A percentile compares a stretch with the other conserved stretches of the same genome.
These are phyloP conservation scores for Chloropsis cyanopogon DNA, from an alignment of 2,113 vertebrate genomes.

Conservation along the genomic window DNA sequence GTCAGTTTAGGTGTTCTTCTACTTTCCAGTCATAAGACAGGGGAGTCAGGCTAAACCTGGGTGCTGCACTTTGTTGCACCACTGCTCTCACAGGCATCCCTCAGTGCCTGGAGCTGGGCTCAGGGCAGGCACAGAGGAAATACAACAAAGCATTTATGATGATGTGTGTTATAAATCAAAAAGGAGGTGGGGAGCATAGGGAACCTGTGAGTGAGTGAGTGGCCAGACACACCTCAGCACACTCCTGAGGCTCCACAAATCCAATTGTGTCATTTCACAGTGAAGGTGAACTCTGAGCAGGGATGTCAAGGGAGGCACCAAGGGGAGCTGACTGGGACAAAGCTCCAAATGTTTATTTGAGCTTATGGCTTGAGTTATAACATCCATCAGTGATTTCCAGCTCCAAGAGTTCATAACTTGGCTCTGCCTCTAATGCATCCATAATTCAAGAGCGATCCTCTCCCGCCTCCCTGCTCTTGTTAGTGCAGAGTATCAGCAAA, in stretches of 20 bases:
- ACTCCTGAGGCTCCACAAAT: neutral
- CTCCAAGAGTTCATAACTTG: neutral
- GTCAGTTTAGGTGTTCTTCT: neutral
- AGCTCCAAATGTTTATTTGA: neutral
- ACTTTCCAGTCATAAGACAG: neutral
- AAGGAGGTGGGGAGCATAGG: neutral
- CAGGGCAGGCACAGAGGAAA: neutral
- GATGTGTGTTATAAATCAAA: neutral
- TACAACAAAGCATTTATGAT: neutral
- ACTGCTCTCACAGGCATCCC: neutral
- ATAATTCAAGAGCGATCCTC: neutral
- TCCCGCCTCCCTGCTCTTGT: neutral
- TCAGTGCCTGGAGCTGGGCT: neutral
- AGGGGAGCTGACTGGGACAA: neutral
- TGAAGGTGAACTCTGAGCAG: neutral
- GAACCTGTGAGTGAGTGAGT: neutral
- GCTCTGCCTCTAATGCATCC: neutral
- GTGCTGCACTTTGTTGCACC: too few species aligned
- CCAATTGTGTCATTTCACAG: neutral
- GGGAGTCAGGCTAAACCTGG: neutral
- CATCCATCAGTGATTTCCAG: neutral
- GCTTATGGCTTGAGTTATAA: neutral
- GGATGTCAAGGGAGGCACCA: neutral
- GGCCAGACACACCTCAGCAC: neutral
- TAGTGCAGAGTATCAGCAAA: neutral